Evolutionary conservation across 2,797 vertebrate species (phyloP), one percentile per base, ranked within the genome.

Genomic region (Cossypha niveicapilla): DNA sequence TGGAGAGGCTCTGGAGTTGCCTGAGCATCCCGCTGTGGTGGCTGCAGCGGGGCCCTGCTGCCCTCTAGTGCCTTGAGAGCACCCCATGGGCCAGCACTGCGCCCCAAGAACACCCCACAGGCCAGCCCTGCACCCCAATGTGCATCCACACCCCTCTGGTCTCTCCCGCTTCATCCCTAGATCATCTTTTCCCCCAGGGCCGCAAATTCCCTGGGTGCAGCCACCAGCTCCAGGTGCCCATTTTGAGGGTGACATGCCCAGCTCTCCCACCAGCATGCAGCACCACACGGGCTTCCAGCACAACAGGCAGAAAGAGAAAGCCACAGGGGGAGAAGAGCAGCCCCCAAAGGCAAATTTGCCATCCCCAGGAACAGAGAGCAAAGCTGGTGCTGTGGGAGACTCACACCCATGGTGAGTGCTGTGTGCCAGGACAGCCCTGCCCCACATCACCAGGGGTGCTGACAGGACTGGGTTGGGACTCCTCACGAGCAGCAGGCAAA

Each of bases 21-120:
- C 13, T 0, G 3, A 89, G 67, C 71, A 62, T 11, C 67, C 44
- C 0, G 0, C 42, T 6, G 17, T 2, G 1, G 13, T 19, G 67
- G 53, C 60, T 65, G 86, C 45, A 19, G 51, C 12, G 0, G 90
- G 86, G 73, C 28, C 91, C 88, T 96, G 93, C 96, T 97, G 97
- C 95, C 97, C 95, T 91, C 97, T 97, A 76, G 93, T 94, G 98
- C 93, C 56, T 48, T 7, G 7, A 63, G 37, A 94, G 83, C 76
- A 67, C 61, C 79, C 92, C 63, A 13, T 0, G 22, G 47, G 51
- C 68, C 57, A 77, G 50, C 53, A 18, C 17, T 22, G 71, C 35
- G 15, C 41, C 54, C 56, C 63, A 15, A n/a, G 11, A 62, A 16
- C 42, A 44, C 5, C 18, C 48, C 65, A 62, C 48, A 10, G 22